phyloP scores from a whole-genome alignment of 1,140 invertebrate genomes.

The Sesamia nonagrioides region DNA sequence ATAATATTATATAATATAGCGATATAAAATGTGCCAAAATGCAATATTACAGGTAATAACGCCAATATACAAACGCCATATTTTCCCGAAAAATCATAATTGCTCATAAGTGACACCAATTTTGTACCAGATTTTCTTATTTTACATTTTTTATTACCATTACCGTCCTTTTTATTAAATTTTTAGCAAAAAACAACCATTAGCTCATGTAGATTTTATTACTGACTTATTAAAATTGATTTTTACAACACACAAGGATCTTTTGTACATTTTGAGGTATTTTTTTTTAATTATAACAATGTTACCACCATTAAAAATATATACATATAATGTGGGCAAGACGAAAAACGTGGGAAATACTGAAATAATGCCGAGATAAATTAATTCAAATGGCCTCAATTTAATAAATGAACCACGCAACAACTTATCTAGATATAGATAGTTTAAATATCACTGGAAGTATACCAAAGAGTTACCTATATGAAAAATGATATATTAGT shows the following conservation, averaged over 20 bases:
- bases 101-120: conserved; percentile 64
- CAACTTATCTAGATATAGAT: conserved; percentile 28
- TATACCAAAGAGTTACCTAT: conserved; percentile 66
- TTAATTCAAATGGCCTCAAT: conserved; percentile 6
- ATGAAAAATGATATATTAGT: conserved; percentile 28
- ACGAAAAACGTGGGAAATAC: neutral
- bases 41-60: conserved; percentile 76
- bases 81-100: conserved; percentile 32
- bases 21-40: conserved; percentile 76
- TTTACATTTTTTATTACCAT: conserved; percentile 42
- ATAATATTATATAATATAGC: conserved; percentile 58
- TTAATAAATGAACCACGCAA: conserved; percentile 19
- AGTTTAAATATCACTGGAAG: conserved; percentile 52
- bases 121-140: conserved; percentile 44
- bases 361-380: neutral
- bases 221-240: neutral
- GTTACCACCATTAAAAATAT: neutral
- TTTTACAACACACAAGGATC: neutral
- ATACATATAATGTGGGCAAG: neutral
- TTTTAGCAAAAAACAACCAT: neutral
- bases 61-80: conserved; percentile 70
- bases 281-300: neutral
- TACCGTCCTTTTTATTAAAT: conserved; percentile 51
- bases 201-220: conserved; percentile 1
- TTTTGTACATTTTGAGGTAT: conserved; percentile 16